Evolutionary conservation across 1,140 invertebrate genomes (phyloP).

Genomic region (Meloidogyne hapla): DNA sequence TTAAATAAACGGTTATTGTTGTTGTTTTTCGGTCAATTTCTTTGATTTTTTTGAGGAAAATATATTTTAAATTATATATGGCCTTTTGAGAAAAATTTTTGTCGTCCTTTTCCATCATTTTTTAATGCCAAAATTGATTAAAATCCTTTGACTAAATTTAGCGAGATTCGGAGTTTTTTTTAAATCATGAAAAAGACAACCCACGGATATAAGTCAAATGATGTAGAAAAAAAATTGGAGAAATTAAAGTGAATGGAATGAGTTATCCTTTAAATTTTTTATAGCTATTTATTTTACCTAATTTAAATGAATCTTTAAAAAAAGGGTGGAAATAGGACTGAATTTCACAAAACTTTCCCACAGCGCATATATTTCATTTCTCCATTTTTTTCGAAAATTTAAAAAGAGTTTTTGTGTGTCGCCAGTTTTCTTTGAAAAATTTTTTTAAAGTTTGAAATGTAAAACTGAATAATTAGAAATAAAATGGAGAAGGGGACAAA

Average conservation of each 20-base stretch:
- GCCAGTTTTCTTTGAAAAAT: not conserved
- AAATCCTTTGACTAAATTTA: no score
- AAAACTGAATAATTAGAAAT: not conserved
- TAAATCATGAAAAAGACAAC: no score
- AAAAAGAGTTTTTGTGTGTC: not conserved
- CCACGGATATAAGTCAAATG: no score
- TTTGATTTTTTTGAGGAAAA: no score
- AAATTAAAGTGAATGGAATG: not conserved
- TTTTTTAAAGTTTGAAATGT: not conserved
- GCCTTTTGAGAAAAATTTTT: not conserved
- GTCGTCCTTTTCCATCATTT: not conserved
- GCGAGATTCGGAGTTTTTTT: no score
- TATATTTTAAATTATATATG: no score
- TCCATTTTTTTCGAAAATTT: not conserved
- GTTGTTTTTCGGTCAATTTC: no score
- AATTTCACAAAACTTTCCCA: conserved; percentile 5
- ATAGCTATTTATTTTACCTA: no score
- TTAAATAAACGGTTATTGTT: no score
- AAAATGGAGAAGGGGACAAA: not conserved
- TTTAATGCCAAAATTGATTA: not conserved
- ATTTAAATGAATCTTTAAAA: not conserved
- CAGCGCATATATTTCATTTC: not conserved
- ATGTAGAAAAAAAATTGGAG: not conserved
- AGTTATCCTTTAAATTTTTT: not conserved
- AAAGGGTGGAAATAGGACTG: not conserved